phyloP scores from a whole-genome alignment of 2,888 invertebrate genomes.

The Tholera decimalis region DNA sequence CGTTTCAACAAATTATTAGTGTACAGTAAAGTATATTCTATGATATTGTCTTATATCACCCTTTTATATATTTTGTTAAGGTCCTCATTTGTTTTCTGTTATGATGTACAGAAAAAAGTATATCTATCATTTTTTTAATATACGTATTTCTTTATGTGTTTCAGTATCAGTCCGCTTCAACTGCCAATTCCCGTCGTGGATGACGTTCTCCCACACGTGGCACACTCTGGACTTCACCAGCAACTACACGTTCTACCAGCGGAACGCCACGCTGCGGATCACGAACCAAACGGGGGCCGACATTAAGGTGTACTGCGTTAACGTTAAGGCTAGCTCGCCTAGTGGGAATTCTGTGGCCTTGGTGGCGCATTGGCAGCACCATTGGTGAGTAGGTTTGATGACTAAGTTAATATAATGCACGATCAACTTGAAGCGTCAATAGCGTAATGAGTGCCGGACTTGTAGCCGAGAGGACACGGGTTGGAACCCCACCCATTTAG shows the following conservation, averaged over 20 bases:
- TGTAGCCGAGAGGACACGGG: too few relatives aligned
- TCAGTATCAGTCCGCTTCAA: slow-evolving; percentile 94
- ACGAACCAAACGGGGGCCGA: slow-evolving; percentile 92
- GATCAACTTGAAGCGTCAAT: too few relatives aligned
- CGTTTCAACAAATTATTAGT: too few relatives aligned
- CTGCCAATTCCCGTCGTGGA: slow-evolving; percentile 97
- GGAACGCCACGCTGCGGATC: slow-evolving; percentile 94
- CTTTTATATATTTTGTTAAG: too few relatives aligned
- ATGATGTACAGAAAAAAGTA: too few relatives aligned
- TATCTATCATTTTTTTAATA: too few relatives aligned
- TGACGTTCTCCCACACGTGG: slow-evolving; percentile 96
- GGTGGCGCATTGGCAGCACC: slow-evolving; percentile 91
- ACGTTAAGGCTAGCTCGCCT: slow-evolving; percentile 91
- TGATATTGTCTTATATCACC: too few relatives aligned
- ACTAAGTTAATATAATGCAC: too few relatives aligned
- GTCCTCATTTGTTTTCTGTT: too few relatives aligned
- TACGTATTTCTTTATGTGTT: slow-evolving; percentile 68
- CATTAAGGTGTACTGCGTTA: slow-evolving; percentile 93
- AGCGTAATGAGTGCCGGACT: too few relatives aligned
- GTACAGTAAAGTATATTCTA: too few relatives aligned
- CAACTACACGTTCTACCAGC: slow-evolving; percentile 96
- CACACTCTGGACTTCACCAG: slow-evolving; percentile 97
- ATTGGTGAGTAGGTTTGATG: slow-evolving; percentile 83
- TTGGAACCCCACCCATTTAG: too few relatives aligned
- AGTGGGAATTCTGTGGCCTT: slow-evolving; percentile 89